A percentile compares a stretch with the other conserved stretches of the same genome.
These are phyloP conservation scores for Cricetomys ansorgei DNA, from an alignment of 2,113 vertebrate genomes.

Conservation along the genomic window DNA sequence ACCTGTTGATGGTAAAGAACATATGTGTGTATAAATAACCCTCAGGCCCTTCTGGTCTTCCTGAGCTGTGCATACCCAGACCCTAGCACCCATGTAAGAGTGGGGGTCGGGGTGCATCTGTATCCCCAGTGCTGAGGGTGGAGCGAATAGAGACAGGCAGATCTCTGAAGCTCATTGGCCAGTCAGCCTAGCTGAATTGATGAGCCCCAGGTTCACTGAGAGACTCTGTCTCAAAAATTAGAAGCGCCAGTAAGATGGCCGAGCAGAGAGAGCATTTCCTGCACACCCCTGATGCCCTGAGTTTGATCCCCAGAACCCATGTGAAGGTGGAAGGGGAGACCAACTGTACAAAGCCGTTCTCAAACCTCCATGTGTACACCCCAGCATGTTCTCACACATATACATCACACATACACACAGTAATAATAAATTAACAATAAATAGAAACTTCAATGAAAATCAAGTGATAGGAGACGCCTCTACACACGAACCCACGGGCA, in stretches of 20 bases:
- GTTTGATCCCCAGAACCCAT: not conserved
- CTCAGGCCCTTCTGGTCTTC: not conserved
- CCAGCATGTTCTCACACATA: not conserved
- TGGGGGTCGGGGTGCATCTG: not conserved
- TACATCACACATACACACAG: not conserved
- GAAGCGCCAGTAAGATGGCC: not conserved
- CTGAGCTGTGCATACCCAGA: not conserved
- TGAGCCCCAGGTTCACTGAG: not conserved
- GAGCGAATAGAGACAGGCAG: too few relatives aligned
- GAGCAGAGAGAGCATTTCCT: not conserved
- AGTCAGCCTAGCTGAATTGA: not conserved
- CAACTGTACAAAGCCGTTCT: not conserved
- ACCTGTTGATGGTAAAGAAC: not conserved
- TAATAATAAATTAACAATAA: not conserved
- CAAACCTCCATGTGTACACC: not conserved
- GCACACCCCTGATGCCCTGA: not conserved
- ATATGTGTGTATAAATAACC: not conserved
- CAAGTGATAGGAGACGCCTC: not conserved
- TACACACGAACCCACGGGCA: not conserved
- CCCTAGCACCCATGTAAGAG: not conserved
- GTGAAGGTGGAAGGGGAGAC: not conserved
- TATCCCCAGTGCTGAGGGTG: not conserved
- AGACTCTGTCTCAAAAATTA: not conserved
- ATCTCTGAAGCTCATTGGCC: not conserved
- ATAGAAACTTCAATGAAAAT: not conserved